Conservation (phyloP, 2,888 invertebrate species). For the Entomobrya multifasciata region DNA sequence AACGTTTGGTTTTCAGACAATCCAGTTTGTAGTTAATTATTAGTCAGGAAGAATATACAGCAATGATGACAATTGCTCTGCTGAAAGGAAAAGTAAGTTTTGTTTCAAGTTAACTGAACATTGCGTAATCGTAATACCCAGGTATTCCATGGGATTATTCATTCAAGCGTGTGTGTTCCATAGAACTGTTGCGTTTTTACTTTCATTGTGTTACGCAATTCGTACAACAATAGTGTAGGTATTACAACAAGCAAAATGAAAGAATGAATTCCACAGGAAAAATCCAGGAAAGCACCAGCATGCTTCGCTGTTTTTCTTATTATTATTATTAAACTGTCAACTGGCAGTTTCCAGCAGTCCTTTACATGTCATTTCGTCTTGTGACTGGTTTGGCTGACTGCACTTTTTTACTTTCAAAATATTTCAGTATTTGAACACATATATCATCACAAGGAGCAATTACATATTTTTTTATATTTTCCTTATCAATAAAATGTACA, state of each 20-base stretch:
- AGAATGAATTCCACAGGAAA: slow-evolving; percentile 19
- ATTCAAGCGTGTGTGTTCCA: slow-evolving; percentile 5
- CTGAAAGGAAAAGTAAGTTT: not conserved
- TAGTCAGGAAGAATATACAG: slow-evolving; percentile 44
- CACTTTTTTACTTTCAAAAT: not conserved
- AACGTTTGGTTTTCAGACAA: slow-evolving; percentile 9
- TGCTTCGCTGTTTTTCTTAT: not conserved
- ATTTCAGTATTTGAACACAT: too few species aligned
- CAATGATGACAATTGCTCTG: slow-evolving; percentile 18
- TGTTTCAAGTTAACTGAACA: not conserved
- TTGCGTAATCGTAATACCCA: not conserved
- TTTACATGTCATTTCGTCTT: slow-evolving; percentile 41
- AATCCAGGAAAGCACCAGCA: not conserved
- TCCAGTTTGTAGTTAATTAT: slow-evolving; percentile 62
- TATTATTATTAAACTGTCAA: slow-evolving; percentile 71
- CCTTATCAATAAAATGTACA: slow-evolving; percentile 6
- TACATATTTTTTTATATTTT: not conserved
- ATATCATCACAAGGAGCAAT: too few species aligned
- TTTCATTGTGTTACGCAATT: not conserved
- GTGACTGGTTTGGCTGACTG: slow-evolving; percentile 11
- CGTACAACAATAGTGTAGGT: not conserved
- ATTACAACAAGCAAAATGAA: not conserved
- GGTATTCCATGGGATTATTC: not conserved
- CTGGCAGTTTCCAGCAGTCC: slow-evolving; percentile 24
- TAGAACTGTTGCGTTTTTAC: slow-evolving; percentile 42